A percentile compares a stretch with the other conserved stretches of the same genome.
Conservation (phyloP, 1,140 invertebrate genomes). For the Lepidurus packardi region DNA sequence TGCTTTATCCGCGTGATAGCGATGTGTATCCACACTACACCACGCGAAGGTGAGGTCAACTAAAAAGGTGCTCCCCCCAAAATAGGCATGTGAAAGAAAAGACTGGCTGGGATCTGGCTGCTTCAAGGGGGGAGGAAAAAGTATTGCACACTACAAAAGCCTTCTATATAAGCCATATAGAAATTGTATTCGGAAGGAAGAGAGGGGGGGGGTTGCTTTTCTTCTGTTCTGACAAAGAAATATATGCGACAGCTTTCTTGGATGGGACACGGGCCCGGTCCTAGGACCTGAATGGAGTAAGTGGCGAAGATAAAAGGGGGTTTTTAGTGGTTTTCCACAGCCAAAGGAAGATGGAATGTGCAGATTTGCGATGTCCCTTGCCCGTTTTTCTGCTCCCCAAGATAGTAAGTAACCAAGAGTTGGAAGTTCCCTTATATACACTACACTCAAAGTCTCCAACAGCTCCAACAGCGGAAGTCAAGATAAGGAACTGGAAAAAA, state of each 20-base stretch:
- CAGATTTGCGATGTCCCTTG: slow-evolving; percentile 10
- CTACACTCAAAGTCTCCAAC: background rate
- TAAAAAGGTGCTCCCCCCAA: background rate
- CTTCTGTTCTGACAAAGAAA: background rate
- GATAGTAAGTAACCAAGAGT: background rate
- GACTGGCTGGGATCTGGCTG: background rate
- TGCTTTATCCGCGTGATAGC: background rate
- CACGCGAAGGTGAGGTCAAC: background rate
- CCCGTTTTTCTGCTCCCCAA: background rate
- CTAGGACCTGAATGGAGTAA: background rate
- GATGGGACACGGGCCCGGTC: background rate
- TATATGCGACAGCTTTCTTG: slow-evolving; percentile 14
- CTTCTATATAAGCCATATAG: background rate
- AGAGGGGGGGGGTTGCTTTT: background rate
- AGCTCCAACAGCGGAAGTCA: slow-evolving; percentile 5
- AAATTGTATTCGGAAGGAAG: background rate
- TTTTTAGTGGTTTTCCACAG: slow-evolving; percentile 13
- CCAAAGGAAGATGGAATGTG: slow-evolving; percentile 5
- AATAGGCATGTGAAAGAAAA: slow-evolving; percentile 5
- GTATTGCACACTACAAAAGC: slow-evolving; percentile 3
- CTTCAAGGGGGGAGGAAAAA: background rate
- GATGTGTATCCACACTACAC: background rate
- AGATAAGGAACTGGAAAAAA: slow-evolving; percentile 3
- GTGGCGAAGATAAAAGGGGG: background rate
- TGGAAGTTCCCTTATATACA: background rate